Evolutionary conservation across 1,140 invertebrate genomes (phyloP).

Genomic region (Streblospio benedicti): DNA sequence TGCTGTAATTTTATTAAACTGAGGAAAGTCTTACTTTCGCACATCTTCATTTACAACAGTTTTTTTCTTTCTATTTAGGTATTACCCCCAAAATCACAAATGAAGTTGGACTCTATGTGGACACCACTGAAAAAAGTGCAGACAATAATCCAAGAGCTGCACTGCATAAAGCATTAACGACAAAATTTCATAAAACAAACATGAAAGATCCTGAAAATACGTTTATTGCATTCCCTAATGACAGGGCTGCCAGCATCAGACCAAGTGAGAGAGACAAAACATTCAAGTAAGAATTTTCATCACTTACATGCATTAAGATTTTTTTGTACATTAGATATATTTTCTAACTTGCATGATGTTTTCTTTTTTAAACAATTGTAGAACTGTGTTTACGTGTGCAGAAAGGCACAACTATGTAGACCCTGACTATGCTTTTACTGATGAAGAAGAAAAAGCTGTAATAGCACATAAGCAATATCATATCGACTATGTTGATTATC

Average conservation of each 20-base stretch:
- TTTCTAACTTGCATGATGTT: neutral
- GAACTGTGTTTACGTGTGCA: constrained; percentile 39
- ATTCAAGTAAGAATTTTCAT: constrained; percentile 34
- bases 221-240: constrained; percentile 45
- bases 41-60: neutral
- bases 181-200: constrained; percentile 27
- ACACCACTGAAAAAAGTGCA: constrained; percentile 33
- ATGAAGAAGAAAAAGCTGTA: constrained; percentile 29
- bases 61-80: constrained; percentile 27
- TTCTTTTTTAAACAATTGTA: constrained; percentile 19
- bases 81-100: constrained; percentile 45
- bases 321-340: neutral
- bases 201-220: constrained; percentile 17
- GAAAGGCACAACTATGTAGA: constrained; percentile 42
- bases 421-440: constrained; percentile 42
- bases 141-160: constrained; percentile 31
- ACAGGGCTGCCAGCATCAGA: constrained; percentile 40
- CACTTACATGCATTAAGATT: neutral
- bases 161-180: constrained; percentile 28
- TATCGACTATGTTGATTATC: constrained; percentile 30
- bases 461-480: constrained; percentile 32
- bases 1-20: too few species aligned
- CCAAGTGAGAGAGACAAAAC: constrained; percentile 33
- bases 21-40: neutral
- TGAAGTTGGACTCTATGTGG: constrained; percentile 44